phyloP scores from a whole-genome alignment of 2,888 invertebrate species.

The Pelosia muscerda region DNA sequence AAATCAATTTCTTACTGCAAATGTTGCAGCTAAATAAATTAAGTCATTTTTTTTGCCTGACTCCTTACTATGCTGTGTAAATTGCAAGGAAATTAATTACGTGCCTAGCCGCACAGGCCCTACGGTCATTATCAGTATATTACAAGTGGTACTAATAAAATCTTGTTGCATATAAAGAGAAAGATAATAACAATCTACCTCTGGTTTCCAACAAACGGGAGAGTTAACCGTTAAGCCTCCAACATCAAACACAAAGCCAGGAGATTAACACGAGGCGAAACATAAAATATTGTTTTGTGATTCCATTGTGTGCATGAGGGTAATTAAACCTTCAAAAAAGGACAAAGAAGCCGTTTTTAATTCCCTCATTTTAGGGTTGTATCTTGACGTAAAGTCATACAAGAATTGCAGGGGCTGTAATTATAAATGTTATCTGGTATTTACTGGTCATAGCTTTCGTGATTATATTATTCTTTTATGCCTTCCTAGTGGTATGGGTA shows the following conservation, averaged over 20 bases:
- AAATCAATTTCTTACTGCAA: no score
- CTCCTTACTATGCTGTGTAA: no score
- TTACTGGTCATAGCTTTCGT: not conserved
- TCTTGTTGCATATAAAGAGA: not conserved
- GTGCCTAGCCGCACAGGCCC: no score
- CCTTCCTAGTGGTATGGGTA: no score
- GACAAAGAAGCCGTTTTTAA: slow-evolving; percentile 46
- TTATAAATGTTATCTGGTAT: slow-evolving; percentile 28
- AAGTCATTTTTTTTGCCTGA: no score
- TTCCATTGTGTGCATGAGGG: slow-evolving; percentile 23
- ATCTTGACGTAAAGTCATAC: slow-evolving; percentile 31
- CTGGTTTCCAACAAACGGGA: not conserved
- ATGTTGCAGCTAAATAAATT: no score
- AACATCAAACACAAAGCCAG: slow-evolving; percentile 22
- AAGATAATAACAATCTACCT: not conserved
- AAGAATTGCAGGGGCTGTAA: slow-evolving; percentile 17
- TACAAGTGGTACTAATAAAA: not conserved
- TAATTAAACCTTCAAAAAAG: slow-evolving; percentile 37
- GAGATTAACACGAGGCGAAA: slow-evolving; percentile 32
- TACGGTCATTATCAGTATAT: no score
- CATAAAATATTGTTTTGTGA: slow-evolving; percentile 22
- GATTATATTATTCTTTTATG: not conserved
- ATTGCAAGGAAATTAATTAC: no score
- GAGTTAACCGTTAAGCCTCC: not conserved
- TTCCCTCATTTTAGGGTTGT: slow-evolving; percentile 37